Evolutionary conservation across 2,113 vertebrate species (phyloP).

Genomic region (Myocastor coypus): DNA sequence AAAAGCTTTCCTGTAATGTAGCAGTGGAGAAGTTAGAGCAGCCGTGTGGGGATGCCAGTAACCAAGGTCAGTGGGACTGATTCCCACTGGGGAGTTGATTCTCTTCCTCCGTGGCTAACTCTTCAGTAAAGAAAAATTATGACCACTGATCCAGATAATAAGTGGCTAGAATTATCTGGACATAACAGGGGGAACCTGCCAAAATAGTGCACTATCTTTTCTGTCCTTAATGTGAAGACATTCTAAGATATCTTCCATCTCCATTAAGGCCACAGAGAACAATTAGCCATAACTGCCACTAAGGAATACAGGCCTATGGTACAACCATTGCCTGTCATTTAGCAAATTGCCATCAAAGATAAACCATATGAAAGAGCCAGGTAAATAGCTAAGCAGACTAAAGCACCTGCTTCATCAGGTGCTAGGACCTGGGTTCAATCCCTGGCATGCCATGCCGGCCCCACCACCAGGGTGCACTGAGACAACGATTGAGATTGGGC

Average conservation of each 20-base stretch:
- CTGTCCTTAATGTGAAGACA: background rate
- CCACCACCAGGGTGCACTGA: too few species aligned
- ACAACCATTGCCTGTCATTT: background rate
- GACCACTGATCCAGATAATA: background rate
- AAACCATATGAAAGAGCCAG: background rate
- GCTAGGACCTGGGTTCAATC: too few species aligned
- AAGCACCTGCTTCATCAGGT: too few species aligned
- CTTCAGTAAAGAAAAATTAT: slow-evolving; percentile 4
- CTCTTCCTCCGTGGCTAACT: background rate
- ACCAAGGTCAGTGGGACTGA: background rate
- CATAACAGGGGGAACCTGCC: background rate
- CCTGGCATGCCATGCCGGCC: too few species aligned
- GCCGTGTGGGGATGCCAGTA: background rate
- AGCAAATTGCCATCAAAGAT: background rate
- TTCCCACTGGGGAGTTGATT: background rate
- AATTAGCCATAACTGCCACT: background rate
- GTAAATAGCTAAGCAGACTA: too few species aligned
- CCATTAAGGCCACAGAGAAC: background rate
- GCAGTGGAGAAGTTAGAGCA: background rate
- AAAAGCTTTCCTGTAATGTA: background rate
- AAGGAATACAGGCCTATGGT: background rate
- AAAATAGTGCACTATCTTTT: slow-evolving; percentile 13
- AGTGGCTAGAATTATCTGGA: background rate
- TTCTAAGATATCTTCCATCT: background rate
- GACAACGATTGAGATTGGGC: too few species aligned